Base-by-base conservation (phyloP, 2,888 invertebrate genomes). In the Sesia bembeciformis region DNA sequence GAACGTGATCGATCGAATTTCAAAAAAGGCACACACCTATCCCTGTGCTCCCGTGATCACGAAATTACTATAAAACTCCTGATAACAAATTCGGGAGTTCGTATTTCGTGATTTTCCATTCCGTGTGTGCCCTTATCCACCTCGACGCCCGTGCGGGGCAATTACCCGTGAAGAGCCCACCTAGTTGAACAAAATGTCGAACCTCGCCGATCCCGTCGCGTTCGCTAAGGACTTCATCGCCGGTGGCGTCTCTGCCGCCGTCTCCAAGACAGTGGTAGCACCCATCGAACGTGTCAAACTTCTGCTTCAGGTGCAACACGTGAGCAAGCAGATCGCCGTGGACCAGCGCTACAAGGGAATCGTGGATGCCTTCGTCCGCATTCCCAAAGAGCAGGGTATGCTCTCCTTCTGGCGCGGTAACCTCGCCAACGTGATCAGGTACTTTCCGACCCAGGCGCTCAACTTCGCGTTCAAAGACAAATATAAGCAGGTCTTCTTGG, bases 401-500 rank as follows among this genome's bases (percentile, higher is more conserved):
- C 65, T 92, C 52, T 95, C 97, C 61, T 97, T 93, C 90, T 98
- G 98, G 98, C 94, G 98, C 84, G 98, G 98, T 85, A 98, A 98
- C 90, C 84, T 97, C 74, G 98, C 97, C 82, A 98, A 98, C 89
- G 97, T 98, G 73, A 96, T 98, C 91, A 93, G 98, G 84, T 97
- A 97, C 89, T 97, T 97, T 92, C 97, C 97, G 66, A 97, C 97
- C 54, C 97, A 97, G 87, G 97, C 97, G 65, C 92, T 98, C 68
- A 97, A 98, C 92, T 98, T 98, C 86, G 97, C 97, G 69, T 97
- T 97, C 92, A 98, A 98, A 88, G 98, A 98, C 91, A 87, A 97
- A 85, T 97, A 97, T 92, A 97, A 98, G 93, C 92, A 94, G 85
- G 78, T 97, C 66, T 98, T 98, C 91, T 91, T 97, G 76, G 94